Base-by-base conservation (phyloP, 2,888 invertebrate genomes). In the Cataglyphis albicans region DNA sequence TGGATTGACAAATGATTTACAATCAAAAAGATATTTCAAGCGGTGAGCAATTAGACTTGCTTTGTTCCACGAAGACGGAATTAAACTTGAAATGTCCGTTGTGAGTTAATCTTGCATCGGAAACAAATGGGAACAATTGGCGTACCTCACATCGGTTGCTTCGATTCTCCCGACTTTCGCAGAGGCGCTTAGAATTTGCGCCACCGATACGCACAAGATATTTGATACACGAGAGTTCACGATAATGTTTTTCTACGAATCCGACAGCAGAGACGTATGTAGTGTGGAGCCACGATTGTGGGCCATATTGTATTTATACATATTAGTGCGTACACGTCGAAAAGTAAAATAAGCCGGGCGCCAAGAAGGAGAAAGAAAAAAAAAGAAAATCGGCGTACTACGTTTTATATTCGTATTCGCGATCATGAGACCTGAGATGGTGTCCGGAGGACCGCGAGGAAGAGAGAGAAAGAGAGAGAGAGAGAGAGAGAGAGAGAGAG, bases 181-280 rank as follows among this genome's bases (percentile, higher is more conserved):
- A n/a, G 38, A 84, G 67, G n/a, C 55, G 21, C 48, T 9, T 25
- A 38, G 72, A 44, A 81, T 65, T 85, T 82, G 87, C 84, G 59
- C 35, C 75, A 55, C 55, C 55, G 35, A 80, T 73, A 84, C 73
- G 67, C 84, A 61, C 73, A 25, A 80, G 55, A 73, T 55, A 75
- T 72, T 72, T 80, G 80, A 75, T 64, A 75, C 85, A 76, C 70
- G 73, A 78, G 81, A 82, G 81, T 68, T 83, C 83, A 83, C 76
- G 84, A 92, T 92, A 91, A 92, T 92, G 90, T 92, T 91, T 90
- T 92, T 91, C 90, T 90, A 92, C 90, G 91, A 92, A 92, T 92
- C 88, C 87, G 89, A 90, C 88, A 89, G 89, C 90, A 86, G 87
- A 87, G 88, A 87, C 89, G 87, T 75, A 76, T 80, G 82, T 72